Evolutionary conservation across 2,113 vertebrate genomes (phyloP).

Genomic region (Myiagra hebetior): DNA sequence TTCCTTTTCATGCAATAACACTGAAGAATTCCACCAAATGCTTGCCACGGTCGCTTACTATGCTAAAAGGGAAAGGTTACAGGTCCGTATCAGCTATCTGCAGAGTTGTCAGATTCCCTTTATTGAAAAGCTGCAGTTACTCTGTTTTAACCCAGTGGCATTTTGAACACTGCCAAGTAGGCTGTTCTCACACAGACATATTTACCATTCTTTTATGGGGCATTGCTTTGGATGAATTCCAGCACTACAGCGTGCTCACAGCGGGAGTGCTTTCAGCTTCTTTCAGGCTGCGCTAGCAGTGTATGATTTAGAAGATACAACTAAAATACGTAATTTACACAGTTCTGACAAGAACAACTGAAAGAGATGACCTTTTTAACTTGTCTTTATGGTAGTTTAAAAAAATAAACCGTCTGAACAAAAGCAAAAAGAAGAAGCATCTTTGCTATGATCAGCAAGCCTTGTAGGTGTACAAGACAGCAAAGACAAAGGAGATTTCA

Average conservation of each 20-base stretch:
- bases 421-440: background rate
- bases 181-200: constrained; percentile 51
- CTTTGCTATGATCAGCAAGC: background rate
- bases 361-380: background rate
- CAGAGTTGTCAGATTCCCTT: constrained; percentile 33
- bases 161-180: constrained; percentile 52
- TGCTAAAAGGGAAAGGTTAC: constrained; percentile 40
- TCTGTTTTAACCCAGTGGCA: constrained; percentile 38
- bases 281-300: background rate
- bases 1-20: background rate
- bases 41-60: background rate
- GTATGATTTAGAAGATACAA: constrained; percentile 14
- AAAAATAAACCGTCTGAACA: background rate
- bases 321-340: background rate
- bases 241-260: constrained; percentile 9
- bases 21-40: background rate
- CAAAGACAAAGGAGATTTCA: background rate
- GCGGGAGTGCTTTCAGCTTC: constrained; percentile 20
- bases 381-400: background rate
- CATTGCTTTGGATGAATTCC: constrained; percentile 47
- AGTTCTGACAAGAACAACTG: background rate
- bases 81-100: background rate
- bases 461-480: background rate
- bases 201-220: constrained; percentile 53
- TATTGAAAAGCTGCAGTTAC: constrained; percentile 44